Conservation (phyloP, 2,797 vertebrate species). For the Euthynnus affinis region DNA sequence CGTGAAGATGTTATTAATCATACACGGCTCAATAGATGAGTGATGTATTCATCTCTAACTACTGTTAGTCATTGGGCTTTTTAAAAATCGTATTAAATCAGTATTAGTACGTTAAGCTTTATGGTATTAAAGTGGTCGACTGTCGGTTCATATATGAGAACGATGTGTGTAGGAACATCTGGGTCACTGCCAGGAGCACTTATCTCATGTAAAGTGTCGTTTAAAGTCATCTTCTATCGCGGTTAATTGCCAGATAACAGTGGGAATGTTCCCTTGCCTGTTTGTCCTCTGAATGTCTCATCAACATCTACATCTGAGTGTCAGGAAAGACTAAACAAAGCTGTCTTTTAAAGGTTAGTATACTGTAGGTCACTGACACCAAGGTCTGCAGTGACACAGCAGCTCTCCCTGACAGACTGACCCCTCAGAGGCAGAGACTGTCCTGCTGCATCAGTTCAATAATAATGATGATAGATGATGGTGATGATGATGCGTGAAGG, state of each 20-base stretch:
- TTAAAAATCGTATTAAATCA: not conserved
- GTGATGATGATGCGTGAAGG: not conserved
- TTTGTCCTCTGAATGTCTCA: constrained; percentile 39
- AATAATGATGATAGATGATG: not conserved
- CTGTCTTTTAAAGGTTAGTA: constrained; percentile 13
- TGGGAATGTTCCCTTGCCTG: constrained; percentile 63
- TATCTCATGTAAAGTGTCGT: constrained; percentile 10
- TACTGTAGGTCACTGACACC: constrained; percentile 58
- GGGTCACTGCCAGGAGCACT: not conserved
- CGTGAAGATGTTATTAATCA: not conserved
- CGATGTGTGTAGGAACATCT: not conserved
- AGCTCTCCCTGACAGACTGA: not conserved
- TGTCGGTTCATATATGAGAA: not conserved
- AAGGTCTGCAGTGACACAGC: constrained; percentile 24
- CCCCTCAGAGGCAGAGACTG: constrained; percentile 19
- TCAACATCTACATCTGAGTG: constrained; percentile 39
- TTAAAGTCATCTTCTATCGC: constrained; percentile 4
- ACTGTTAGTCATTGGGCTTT: not conserved
- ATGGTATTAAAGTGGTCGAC: too few species aligned
- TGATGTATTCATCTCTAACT: not conserved
- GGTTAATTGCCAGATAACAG: constrained; percentile 25
- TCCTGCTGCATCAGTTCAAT: constrained; percentile 32
- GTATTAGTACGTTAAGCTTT: not conserved
- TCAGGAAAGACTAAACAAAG: constrained; percentile 43
- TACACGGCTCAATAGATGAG: not conserved